These are phyloP conservation scores for Temnothorax unifasciatus DNA, from an alignment of 2,888 invertebrate species.

Conservation along the genomic window DNA sequence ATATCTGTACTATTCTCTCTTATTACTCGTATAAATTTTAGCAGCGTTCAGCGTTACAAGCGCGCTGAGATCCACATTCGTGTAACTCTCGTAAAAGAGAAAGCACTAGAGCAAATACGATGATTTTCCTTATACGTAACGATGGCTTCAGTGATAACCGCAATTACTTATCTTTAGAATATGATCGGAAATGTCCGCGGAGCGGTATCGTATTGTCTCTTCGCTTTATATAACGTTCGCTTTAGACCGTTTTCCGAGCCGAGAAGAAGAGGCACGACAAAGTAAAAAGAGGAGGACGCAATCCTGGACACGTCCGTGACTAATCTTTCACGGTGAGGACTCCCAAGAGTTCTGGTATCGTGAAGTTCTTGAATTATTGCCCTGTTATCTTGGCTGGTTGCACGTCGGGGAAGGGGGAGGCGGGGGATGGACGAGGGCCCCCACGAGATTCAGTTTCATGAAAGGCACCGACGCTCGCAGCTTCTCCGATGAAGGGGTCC, in stretches of 20 bases:
- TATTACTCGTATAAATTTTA: conserved; percentile 49
- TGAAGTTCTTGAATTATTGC: conserved; percentile 84
- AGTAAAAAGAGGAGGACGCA: conserved; percentile 59
- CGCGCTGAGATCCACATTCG: conserved; percentile 9
- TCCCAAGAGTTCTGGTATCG: conserved; percentile 78
- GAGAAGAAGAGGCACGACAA: conserved; percentile 21
- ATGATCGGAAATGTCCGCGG: neutral
- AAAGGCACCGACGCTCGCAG: conserved; percentile 81
- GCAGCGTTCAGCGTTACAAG: neutral
- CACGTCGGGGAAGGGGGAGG: conserved; percentile 76
- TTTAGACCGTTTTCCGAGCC: conserved; percentile 52
- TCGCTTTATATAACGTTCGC: neutral
- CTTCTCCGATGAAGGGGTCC: conserved; percentile 65
- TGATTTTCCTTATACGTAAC: conserved; percentile 24
- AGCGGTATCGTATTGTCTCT: neutral
- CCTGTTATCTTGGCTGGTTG: conserved; percentile 82
- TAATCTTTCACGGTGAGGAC: conserved; percentile 80
- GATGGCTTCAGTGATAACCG: neutral
- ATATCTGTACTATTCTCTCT: conserved; percentile 29
- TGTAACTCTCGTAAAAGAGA: conserved; percentile 29
- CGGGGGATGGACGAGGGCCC: conserved; percentile 77
- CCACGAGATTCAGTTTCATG: conserved; percentile 84
- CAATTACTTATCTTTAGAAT: neutral
- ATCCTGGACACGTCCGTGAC: conserved; percentile 78
- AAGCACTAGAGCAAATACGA: neutral